Percentiles rank a stretch among this genome's conserved stretches.
Evolutionary conservation across 2,113 vertebrate genomes (phyloP).

Genomic region (Isichthys henryi): DNA sequence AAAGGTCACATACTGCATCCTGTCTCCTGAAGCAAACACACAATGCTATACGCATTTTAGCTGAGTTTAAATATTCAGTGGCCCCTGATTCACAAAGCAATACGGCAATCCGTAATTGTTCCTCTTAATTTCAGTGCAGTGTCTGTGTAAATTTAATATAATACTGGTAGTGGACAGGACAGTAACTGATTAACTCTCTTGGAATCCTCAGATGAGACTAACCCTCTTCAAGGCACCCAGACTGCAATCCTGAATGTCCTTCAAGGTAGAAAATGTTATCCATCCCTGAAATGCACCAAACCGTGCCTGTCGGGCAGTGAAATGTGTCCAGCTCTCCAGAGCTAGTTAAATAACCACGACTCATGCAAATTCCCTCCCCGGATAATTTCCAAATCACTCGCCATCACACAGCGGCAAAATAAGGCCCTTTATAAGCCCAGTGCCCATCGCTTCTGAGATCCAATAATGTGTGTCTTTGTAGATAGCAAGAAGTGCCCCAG

Average conservation of each 20-base stretch:
- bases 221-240: neutral
- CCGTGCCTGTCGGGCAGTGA: neutral
- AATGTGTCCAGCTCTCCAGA: neutral
- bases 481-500: neutral
- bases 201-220: neutral
- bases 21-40: neutral
- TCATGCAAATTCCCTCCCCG: neutral
- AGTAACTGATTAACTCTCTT: neutral
- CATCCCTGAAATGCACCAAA: neutral
- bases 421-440: neutral
- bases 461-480: constrained; percentile 14
- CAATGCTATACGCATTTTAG: neutral
- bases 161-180: neutral
- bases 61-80: neutral
- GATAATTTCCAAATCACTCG: neutral
- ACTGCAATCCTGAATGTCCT: neutral
- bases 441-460: neutral
- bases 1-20: neutral
- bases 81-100: neutral
- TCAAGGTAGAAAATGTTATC: neutral
- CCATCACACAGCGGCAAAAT: neutral
- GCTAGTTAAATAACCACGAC: neutral
- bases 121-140: neutral
- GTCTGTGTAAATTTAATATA: neutral
- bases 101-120: neutral